Percentiles rank a stretch among this genome's conserved stretches.
These are phyloP conservation scores for Phaonia tiefii DNA, from an alignment of 2,888 invertebrate species.

Conservation along the genomic window DNA sequence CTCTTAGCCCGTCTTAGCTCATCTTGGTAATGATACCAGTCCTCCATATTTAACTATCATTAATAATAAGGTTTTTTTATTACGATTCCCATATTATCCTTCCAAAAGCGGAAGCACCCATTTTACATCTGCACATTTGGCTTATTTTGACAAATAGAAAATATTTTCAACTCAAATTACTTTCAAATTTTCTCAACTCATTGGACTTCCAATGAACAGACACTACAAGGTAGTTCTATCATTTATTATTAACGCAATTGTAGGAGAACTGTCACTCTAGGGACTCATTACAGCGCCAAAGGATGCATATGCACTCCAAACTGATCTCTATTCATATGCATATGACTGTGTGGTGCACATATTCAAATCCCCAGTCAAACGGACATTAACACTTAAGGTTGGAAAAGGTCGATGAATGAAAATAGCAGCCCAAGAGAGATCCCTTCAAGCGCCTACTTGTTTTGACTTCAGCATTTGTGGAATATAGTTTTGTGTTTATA, in stretches of 20 bases:
- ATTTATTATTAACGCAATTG: background rate
- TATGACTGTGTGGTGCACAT: too few relatives aligned
- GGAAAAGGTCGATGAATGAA: background rate
- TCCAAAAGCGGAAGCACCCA: constrained; percentile 5
- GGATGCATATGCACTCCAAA: constrained; percentile 12
- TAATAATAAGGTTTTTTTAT: too few relatives aligned
- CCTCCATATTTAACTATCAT: too few relatives aligned
- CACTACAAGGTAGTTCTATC: too few relatives aligned
- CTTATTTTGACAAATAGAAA: constrained; percentile 62
- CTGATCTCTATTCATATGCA: too few relatives aligned
- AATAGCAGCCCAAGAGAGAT: too few relatives aligned
- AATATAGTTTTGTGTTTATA: constrained; percentile 6
- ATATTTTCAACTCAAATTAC: constrained; percentile 45
- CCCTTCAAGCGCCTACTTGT: background rate
- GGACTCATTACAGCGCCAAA: constrained; percentile 62
- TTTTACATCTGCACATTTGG: background rate
- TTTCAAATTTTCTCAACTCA: background rate
- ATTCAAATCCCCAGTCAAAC: constrained; percentile 23
- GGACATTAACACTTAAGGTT: constrained; percentile 33
- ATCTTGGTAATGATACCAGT: too few relatives aligned
- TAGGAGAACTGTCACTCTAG: constrained; percentile 57
- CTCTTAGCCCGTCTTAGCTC: too few relatives aligned
- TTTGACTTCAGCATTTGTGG: background rate
- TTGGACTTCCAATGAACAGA: background rate
- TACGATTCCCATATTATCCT: background rate